Evolutionary conservation across 2,113 vertebrate species (phyloP).

Genomic region (Silurus glanis): DNA sequence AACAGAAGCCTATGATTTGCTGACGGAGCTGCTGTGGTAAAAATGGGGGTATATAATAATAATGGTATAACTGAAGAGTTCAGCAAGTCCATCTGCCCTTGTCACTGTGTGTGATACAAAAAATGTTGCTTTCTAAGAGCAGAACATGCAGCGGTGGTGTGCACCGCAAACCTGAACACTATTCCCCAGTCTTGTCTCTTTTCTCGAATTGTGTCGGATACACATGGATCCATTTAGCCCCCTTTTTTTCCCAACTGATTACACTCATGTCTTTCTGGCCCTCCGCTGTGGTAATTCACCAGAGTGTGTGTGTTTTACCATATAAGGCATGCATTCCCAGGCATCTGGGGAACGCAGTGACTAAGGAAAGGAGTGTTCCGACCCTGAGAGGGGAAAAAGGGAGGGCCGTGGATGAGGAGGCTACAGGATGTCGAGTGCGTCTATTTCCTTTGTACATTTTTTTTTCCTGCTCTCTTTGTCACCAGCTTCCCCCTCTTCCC

Average conservation of each 20-base stretch:
- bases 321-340: slow-evolving; percentile 66
- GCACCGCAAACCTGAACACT: background rate
- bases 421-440: slow-evolving; percentile 57
- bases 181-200: background rate
- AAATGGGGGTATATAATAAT: background rate
- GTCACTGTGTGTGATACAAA: background rate
- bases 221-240: slow-evolving; percentile 75
- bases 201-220: slow-evolving; percentile 53
- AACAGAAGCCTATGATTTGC: background rate
- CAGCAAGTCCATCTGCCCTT: background rate
- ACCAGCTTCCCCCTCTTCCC: slow-evolving; percentile 21
- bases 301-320: slow-evolving; percentile 69
- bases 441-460: slow-evolving; percentile 64
- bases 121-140: background rate
- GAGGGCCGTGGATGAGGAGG: background rate
- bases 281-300: slow-evolving; percentile 61
- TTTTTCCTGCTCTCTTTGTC: slow-evolving; percentile 36
- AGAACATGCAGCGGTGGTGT: slow-evolving; percentile 14
- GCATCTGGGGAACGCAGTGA: slow-evolving; percentile 62
- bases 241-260: slow-evolving; percentile 59
- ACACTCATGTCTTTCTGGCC: slow-evolving; percentile 59
- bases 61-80: background rate
- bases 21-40: background rate
- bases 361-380: slow-evolving; percentile 63
- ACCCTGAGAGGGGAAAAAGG: slow-evolving; percentile 42